Evolutionary conservation across 2,888 invertebrate genomes (phyloP).

Genomic region (Lasioglossum vierecki): DNA sequence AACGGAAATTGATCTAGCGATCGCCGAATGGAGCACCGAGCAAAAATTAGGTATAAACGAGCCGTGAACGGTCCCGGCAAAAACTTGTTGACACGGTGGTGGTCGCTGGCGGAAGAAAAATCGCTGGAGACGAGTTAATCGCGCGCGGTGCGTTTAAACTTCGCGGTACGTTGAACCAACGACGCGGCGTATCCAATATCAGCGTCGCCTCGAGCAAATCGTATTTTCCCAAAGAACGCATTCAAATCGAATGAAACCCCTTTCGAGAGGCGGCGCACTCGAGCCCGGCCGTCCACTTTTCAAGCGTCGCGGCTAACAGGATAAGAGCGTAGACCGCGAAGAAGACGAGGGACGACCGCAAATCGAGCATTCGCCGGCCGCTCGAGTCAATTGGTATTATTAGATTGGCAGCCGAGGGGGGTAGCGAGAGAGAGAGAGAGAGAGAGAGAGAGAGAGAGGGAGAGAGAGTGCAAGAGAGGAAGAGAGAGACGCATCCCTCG

Average conservation of each 20-base stretch:
- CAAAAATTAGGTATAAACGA: neutral
- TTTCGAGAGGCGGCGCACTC: constrained; percentile 37
- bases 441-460: constrained; percentile 17
- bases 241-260: constrained; percentile 52
- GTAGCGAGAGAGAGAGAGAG: neutral
- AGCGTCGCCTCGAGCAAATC: constrained; percentile 27
- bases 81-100: neutral
- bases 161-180: constrained; percentile 1
- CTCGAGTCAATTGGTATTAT: constrained; percentile 83
- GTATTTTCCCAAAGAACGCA: constrained; percentile 50
- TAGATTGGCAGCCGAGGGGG: constrained; percentile 81
- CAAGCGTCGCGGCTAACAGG: constrained; percentile 58
- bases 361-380: constrained; percentile 79
- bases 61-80: neutral
- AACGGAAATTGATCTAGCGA: neutral
- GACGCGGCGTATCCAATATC: neutral
- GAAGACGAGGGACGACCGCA: constrained; percentile 75
- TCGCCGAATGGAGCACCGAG: neutral
- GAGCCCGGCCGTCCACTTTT: constrained; percentile 54
- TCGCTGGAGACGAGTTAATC: constrained; percentile 7
- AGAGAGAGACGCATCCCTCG: constrained; percentile 70
- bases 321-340: constrained; percentile 68
- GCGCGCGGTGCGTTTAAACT: neutral
- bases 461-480: neutral
- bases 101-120: constrained; percentile 7